Percentiles rank a stretch among this genome's conserved stretches.
Evolutionary conservation across 2,888 invertebrate genomes (phyloP).

Genomic region (Drosophila testacea): DNA sequence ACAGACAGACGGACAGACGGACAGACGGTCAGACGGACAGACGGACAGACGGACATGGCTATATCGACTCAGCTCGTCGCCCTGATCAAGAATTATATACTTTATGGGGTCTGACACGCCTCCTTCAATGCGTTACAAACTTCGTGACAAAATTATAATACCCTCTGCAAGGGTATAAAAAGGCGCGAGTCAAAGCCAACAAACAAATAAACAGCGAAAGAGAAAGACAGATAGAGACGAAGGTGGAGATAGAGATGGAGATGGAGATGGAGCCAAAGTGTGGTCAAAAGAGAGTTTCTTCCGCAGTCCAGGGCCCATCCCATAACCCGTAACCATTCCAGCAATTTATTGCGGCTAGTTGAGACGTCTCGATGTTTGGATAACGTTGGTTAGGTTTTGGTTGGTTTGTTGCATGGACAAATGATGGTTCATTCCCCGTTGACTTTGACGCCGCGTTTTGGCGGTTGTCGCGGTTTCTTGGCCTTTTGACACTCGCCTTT

Average conservation of each 20-base stretch:
- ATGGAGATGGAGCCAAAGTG: slow-evolving; percentile 2
- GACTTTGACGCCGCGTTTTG: slow-evolving; percentile 77
- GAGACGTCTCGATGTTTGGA: slow-evolving; percentile 65
- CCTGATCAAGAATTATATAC: no score
- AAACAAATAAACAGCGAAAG: slow-evolving; percentile 48
- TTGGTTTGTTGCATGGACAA: slow-evolving; percentile 10
- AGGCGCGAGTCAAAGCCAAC: slow-evolving; percentile 70
- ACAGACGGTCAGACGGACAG: no score
- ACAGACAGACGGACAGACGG: no score
- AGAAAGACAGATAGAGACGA: slow-evolving; percentile 12
- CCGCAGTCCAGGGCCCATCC: slow-evolving; percentile 20
- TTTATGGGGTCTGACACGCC: no score
- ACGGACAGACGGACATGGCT: no score
- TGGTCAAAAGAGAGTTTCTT: slow-evolving; percentile 15
- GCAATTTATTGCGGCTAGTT: slow-evolving; percentile 68
- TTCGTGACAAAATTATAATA: no score
- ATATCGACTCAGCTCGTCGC: no score
- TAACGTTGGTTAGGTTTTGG: slow-evolving; percentile 34
- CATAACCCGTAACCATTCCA: slow-evolving; percentile 25
- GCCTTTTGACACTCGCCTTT: slow-evolving; percentile 15
- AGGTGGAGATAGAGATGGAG: neutral
- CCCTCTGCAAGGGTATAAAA: no score
- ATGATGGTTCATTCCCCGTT: slow-evolving; percentile 44
- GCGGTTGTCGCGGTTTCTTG: slow-evolving; percentile 76
- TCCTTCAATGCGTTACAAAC: no score